Evolutionary conservation across 2,113 vertebrate species (phyloP).

Genomic region (Barnardius zonarius): DNA sequence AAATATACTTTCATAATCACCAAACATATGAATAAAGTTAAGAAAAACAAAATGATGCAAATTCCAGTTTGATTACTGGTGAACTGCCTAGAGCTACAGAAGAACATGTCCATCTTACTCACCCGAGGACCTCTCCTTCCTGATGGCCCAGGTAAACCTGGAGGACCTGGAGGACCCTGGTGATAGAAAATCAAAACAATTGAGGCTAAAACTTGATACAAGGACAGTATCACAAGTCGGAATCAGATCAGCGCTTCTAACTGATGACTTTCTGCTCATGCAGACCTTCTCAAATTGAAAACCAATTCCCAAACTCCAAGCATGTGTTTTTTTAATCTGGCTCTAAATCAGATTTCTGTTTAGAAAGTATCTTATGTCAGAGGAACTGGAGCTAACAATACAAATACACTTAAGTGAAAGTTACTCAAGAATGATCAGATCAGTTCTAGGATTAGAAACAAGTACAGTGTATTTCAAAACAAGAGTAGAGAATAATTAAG

Average conservation of each 20-base stretch:
- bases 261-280: background rate
- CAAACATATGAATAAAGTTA: background rate
- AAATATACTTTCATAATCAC: background rate
- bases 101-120: conserved; percentile 67
- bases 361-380: background rate
- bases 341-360: conserved; percentile 24
- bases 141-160: conserved; percentile 88
- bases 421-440: conserved; percentile 11
- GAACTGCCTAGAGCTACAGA: background rate
- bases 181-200: conserved; percentile 55
- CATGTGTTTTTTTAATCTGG: background rate
- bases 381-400: background rate
- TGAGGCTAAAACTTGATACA: background rate
- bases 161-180: conserved; percentile 90
- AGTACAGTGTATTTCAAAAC: background rate
- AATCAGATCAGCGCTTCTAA: background rate
- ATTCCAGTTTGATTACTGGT: background rate
- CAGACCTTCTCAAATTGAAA: background rate
- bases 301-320: background rate
- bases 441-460: background rate
- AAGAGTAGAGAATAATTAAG: background rate
- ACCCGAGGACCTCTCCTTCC: conserved; percentile 94
- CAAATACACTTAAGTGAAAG: conserved; percentile 32
- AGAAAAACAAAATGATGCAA: background rate
- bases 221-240: background rate